Evolutionary conservation across 1,140 invertebrate genomes (phyloP).

Genomic region (Drosophila subobscura): DNA sequence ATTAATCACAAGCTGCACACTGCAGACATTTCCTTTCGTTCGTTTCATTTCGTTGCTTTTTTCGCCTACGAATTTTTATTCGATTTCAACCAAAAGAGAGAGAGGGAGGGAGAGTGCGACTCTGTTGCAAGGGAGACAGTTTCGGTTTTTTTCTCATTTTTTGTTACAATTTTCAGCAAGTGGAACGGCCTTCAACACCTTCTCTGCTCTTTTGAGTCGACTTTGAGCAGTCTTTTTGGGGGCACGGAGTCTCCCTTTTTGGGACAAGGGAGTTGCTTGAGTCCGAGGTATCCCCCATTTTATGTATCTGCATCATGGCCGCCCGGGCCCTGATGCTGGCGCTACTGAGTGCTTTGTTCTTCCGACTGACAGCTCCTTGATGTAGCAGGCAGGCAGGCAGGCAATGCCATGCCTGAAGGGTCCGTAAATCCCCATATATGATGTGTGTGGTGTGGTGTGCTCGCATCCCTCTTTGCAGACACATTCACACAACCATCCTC

Average conservation of each 20-base stretch:
- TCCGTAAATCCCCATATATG: constrained; percentile 69
- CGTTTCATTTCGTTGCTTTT: constrained; percentile 62
- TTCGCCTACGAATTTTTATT: constrained; percentile 32
- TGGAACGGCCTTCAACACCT: constrained; percentile 72
- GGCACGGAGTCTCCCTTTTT: too few relatives aligned
- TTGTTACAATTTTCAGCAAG: constrained; percentile 33
- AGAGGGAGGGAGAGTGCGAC: constrained; percentile 1
- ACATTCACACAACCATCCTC: constrained; percentile 4
- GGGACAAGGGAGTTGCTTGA: not conserved
- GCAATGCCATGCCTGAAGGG: constrained; percentile 47
- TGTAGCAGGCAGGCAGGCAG: constrained; percentile 26
- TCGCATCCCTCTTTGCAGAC: constrained; percentile 6
- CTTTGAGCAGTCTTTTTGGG: too few relatives aligned
- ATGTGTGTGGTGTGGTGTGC: constrained; percentile 23
- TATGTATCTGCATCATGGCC: constrained; percentile 48
- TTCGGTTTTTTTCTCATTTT: constrained; percentile 27
- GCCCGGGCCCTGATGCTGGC: constrained; percentile 14
- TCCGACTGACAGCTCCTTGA: constrained; percentile 66
- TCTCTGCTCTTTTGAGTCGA: constrained; percentile 1
- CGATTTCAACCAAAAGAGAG: constrained; percentile 1
- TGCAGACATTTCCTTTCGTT: constrained; percentile 77
- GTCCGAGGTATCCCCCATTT: not conserved
- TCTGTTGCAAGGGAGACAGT: constrained; percentile 15
- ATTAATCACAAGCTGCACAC: constrained; percentile 82
- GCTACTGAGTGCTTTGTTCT: constrained; percentile 66